Percentiles rank a stretch among this genome's conserved stretches.
Conservation (phyloP, 2,797 vertebrate genomes). For the Peromyscus nudipes region DNA sequence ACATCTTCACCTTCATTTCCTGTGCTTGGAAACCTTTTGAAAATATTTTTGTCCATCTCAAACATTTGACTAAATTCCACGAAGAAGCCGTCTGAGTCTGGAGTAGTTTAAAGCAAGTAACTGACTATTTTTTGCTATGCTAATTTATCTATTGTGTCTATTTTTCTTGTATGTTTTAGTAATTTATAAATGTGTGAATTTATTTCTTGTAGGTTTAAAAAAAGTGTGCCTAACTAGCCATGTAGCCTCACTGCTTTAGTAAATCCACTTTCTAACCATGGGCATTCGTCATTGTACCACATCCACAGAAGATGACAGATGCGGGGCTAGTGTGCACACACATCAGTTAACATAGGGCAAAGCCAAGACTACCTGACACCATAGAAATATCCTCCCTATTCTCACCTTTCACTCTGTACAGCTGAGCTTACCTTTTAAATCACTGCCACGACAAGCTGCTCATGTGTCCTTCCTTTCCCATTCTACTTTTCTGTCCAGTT, state of each 20-base stretch:
- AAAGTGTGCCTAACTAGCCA: background rate
- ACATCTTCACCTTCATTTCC: background rate
- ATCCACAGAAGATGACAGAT: background rate
- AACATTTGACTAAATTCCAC: conserved; percentile 10
- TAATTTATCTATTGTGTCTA: background rate
- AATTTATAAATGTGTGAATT: background rate
- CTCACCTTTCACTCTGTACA: background rate
- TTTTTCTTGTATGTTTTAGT: background rate
- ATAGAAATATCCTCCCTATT: background rate
- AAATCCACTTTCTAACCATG: background rate
- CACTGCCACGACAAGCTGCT: background rate
- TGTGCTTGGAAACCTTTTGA: background rate
- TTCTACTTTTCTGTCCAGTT: background rate
- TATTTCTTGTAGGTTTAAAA: background rate
- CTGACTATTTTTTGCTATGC: background rate
- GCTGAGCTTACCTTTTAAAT: background rate
- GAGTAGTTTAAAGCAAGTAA: conserved; percentile 16
- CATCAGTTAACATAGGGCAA: background rate
- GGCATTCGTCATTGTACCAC: background rate
- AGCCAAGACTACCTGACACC: background rate
- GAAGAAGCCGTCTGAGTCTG: background rate
- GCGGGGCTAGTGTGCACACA: background rate
- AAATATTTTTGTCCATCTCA: background rate
- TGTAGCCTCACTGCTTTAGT: background rate
- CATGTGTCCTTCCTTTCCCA: background rate